These are phyloP conservation scores for Nannoperca obscura DNA, from an alignment of 2,797 vertebrate species.

Conservation along the genomic window DNA sequence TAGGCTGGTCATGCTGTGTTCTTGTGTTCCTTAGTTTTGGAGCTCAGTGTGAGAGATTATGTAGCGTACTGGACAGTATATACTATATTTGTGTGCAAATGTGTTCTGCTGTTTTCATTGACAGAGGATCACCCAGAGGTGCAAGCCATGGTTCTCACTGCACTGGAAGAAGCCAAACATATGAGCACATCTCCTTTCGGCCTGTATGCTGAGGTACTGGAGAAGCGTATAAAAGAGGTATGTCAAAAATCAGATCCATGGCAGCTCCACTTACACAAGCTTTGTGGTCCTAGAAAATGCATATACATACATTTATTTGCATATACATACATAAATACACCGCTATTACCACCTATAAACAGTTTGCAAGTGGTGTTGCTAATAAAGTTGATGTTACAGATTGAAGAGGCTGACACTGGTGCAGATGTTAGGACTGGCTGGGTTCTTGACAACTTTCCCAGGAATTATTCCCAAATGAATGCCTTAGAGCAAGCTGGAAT, in stretches of 20 bases:
- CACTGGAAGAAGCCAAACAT: conserved; percentile 74
- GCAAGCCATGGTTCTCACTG: conserved; percentile 80
- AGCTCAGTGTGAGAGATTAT: background rate
- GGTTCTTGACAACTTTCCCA: conserved; percentile 94
- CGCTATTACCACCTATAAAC: background rate
- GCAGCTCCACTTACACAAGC: background rate
- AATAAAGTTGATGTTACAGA: conserved; percentile 64
- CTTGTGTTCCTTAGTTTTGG: background rate
- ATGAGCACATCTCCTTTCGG: conserved; percentile 68
- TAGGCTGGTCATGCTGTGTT: background rate
- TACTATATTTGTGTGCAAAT: conserved; percentile 6
- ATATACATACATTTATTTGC: background rate
- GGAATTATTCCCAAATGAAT: conserved; percentile 81
- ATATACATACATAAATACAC: background rate
- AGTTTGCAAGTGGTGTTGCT: background rate
- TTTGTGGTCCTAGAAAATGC: background rate
- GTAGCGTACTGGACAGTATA: background rate
- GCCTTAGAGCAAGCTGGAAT: conserved; percentile 80
- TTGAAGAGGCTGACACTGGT: conserved; percentile 77
- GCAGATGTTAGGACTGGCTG: conserved; percentile 86
- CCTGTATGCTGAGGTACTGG: conserved; percentile 81
- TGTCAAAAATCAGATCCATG: conserved; percentile 15
- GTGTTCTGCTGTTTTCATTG: conserved; percentile 68
- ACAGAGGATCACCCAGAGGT: conserved; percentile 90
- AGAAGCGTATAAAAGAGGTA: conserved; percentile 86